Evolutionary conservation across 2,797 vertebrate genomes (phyloP).

Genomic region (Rousettus madagascariensis): DNA sequence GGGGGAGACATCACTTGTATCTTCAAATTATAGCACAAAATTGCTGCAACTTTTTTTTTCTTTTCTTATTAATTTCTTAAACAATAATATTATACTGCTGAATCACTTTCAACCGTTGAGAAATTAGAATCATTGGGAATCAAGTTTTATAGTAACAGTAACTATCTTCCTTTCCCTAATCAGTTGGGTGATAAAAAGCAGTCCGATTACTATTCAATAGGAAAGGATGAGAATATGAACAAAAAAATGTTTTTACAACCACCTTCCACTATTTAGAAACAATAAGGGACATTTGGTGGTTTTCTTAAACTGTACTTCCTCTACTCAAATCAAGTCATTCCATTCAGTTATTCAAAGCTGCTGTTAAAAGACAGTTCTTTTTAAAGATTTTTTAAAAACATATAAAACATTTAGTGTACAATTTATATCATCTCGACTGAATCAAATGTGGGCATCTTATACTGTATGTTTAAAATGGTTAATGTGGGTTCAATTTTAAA

Average conservation of each 20-base stretch:
- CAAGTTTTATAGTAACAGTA: conserved; percentile 31
- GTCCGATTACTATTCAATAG: background rate
- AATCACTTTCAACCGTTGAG: background rate
- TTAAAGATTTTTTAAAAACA: background rate
- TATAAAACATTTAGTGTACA: background rate
- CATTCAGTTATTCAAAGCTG: conserved; percentile 19
- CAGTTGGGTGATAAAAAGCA: conserved; percentile 3
- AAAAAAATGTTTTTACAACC: background rate
- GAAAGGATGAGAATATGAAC: background rate
- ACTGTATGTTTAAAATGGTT: background rate
- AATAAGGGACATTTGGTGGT: background rate
- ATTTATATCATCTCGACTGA: conserved; percentile 11
- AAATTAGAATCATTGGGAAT: background rate
- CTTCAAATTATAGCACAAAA: background rate
- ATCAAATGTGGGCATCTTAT: background rate
- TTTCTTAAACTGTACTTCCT: background rate
- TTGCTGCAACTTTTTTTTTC: background rate
- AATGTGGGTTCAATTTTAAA: background rate
- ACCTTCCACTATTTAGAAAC: background rate
- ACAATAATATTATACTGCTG: background rate
- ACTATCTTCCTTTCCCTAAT: conserved; percentile 4
- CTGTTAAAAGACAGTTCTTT: background rate
- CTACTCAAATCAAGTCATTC: background rate
- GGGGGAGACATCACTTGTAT: background rate
- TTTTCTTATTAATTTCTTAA: background rate